Conservation (phyloP, 2,888 invertebrate genomes). For the Melanchra persicariae region DNA sequence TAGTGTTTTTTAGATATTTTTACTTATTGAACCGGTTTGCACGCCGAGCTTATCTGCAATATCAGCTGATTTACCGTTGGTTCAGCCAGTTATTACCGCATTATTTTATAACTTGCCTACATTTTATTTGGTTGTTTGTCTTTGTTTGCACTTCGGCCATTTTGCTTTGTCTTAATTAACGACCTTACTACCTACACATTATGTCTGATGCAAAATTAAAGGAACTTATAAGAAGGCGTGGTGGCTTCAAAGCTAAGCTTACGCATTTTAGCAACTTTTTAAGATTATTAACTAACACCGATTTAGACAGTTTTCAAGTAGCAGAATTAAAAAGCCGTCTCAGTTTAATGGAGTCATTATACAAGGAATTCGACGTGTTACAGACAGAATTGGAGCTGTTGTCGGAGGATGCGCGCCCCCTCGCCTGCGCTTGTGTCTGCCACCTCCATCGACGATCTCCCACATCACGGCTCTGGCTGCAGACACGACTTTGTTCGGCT, state of each 20-base stretch:
- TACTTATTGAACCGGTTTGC: background rate
- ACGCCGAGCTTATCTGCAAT: background rate
- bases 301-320: background rate
- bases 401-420: background rate
- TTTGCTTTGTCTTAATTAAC: background rate
- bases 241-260: conserved; percentile 8
- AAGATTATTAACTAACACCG: background rate
- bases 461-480: background rate
- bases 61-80: conserved; percentile 3
- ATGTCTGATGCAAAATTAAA: conserved; percentile 4
- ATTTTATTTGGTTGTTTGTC: background rate
- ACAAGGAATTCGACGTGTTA: background rate
- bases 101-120: background rate
- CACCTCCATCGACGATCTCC: background rate
- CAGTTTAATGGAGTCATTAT: background rate
- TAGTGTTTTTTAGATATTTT: background rate
- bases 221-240: conserved; percentile 1
- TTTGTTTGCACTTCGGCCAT: background rate
- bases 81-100: background rate
- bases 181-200: background rate
- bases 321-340: background rate
- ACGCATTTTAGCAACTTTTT: conserved; percentile 10
- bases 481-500: background rate
- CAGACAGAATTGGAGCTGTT: conserved; percentile 2
- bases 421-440: background rate